Base-by-base conservation (phyloP, 2,888 invertebrate species). In the Rhimphoctona megacephalus region DNA sequence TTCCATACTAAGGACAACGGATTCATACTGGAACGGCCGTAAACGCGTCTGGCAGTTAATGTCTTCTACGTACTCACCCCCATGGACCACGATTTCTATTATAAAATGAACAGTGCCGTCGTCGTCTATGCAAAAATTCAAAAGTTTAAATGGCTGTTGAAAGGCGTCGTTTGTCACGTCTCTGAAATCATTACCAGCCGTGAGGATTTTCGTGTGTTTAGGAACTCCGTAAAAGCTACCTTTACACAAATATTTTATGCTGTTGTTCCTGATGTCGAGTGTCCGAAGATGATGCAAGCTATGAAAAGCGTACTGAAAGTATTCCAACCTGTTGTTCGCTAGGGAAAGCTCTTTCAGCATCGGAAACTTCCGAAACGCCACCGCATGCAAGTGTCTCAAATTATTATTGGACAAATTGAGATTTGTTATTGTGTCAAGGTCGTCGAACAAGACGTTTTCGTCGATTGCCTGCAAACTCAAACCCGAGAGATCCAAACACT, bases 251-350 rank as follows among this genome's bases (percentile, higher is more conserved):
- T 81, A 78, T 17, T 52, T 22, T 6, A 91, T 74, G 0, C 87
- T 87, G 52, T 91, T 92, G 69, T 82, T 76, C 7, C 92, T 91
- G 0, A 92, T 84, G 36, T 92, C 87, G 17, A 92, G 81, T 0
- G 46, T 19, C 17, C 83, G 86, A 8, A 92, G 84, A 14, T 89
- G 90, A 8, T 87, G 81, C 64, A 91, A 33, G 6, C 90, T 90
- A 9, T 86, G 73, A 36, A 92, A 91, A 0, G 43, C 46, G 17
- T 72, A 74, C 0, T 74, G 3, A 14, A 88, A 78, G 0, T 30
- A 4, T 6, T 2, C 2, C 14, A 88, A 66, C 17, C 33, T 46
- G 64, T 89, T 25, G 88, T 87, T 19, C 0, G 90, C 89, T 5
- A 93, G 64, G 1, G 88, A 90, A 6, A 93, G 74, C 6, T 70